phyloP scores from a whole-genome alignment of 2,888 invertebrate genomes.

The Drosophila phalerata region DNA sequence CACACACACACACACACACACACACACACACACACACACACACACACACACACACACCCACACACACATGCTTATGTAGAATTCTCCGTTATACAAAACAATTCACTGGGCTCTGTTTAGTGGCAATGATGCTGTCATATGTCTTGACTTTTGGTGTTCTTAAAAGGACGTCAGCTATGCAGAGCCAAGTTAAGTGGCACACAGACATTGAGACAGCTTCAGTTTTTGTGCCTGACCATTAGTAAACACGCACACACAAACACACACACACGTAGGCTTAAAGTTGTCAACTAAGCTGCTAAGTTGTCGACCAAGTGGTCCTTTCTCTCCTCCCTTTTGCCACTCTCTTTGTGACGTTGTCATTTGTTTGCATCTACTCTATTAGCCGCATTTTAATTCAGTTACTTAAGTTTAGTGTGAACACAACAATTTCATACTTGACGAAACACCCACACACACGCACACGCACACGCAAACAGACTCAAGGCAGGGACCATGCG shows the following conservation, averaged over 20 bases:
- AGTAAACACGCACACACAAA: conserved; percentile 30
- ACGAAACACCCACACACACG: conserved; percentile 36
- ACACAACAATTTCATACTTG: conserved; percentile 77
- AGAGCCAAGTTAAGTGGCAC: conserved; percentile 34
- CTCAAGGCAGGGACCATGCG: conserved; percentile 34
- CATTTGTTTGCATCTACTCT: conserved; percentile 78
- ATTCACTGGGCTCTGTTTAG: conserved; percentile 5
- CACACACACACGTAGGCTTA: conserved; percentile 28
- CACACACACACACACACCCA: background rate
- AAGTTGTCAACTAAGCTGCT: conserved; percentile 60
- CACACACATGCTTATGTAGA: background rate
- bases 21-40: conserved; percentile 4
- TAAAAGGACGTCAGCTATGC: conserved; percentile 30
- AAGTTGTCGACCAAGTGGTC: conserved; percentile 44
- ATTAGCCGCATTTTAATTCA: conserved; percentile 81
- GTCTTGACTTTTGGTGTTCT: conserved; percentile 15
- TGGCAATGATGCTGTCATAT: conserved; percentile 23
- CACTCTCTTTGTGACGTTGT: conserved; percentile 33
- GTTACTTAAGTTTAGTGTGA: conserved; percentile 82
- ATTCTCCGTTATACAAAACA: background rate
- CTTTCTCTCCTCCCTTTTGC: background rate
- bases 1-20: background rate
- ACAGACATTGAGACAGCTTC: conserved; percentile 27
- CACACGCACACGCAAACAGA: conserved; percentile 8
- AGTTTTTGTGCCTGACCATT: conserved; percentile 41